Conservation (phyloP, 2,797 vertebrate species). For the Furcifer pardalis region DNA sequence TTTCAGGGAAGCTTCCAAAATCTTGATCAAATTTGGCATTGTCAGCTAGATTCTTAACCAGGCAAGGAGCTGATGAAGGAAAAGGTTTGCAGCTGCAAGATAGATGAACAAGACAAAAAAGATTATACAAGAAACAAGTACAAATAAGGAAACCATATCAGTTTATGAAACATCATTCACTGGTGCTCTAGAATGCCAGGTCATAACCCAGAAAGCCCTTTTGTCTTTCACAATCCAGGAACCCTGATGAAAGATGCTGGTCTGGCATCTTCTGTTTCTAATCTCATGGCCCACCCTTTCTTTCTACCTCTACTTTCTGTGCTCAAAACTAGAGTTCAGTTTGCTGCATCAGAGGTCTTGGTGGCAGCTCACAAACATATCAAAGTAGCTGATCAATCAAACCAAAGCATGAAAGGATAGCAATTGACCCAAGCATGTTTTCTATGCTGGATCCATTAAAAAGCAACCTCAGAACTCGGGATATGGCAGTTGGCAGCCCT, state of each 20-base stretch:
- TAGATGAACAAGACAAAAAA: background rate
- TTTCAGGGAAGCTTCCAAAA: constrained; percentile 49
- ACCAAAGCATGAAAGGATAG: background rate
- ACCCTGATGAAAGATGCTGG: background rate
- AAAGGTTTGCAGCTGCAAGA: constrained; percentile 42
- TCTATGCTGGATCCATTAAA: background rate
- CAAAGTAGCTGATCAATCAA: background rate
- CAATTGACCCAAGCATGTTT: background rate
- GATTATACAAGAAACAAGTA: constrained; percentile 26
- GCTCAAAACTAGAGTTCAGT: background rate
- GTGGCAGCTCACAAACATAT: background rate
- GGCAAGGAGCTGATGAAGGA: constrained; percentile 28
- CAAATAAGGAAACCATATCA: constrained; percentile 13
- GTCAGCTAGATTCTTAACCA: constrained; percentile 20
- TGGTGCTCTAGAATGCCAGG: background rate
- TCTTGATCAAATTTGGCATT: constrained; percentile 47
- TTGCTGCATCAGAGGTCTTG: background rate
- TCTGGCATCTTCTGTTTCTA: background rate
- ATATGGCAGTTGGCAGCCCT: background rate
- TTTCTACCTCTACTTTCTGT: background rate
- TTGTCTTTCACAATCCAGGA: background rate
- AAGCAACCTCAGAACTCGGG: background rate
- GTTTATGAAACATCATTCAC: background rate
- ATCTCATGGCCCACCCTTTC: background rate
- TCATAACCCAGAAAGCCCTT: background rate